Evolutionary conservation across 2,888 invertebrate species (phyloP), one percentile per base, ranked within the genome.

Genomic region (Lobophora halterata): DNA sequence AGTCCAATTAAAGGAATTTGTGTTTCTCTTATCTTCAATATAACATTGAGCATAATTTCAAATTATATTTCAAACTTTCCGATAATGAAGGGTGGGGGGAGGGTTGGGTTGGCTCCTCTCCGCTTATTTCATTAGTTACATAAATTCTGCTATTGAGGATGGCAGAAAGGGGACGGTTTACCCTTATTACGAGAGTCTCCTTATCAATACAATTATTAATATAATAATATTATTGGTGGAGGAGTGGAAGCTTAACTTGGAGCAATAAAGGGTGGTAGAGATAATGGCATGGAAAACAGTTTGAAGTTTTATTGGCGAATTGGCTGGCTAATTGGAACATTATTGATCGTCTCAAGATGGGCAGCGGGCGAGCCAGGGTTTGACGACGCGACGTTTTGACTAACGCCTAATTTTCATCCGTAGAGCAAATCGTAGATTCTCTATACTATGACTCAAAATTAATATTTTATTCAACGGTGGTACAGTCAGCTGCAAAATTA

Each of bases 1-100:
- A 87, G 86, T 86, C 87, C 87, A 87, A 87, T 87, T 87, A 87
- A 87, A 87, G 87, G 86, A 87, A 87, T 87, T 87, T 87, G 87
- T 87, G 86, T 87, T 87, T 86, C 87, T 86, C 86, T 87, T 87
- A 87, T 87, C 87, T 87, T 83, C 87, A 86, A 86, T 87, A 86
- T 87, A 87, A 87, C 86, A 86, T 87, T 86, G 87, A 86, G 86
- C 87, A 87, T 87, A 87, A 87, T 87, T 87, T 87, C 87, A 87
- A 87, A 87, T 87, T 87, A 87, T 87, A 87, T 87, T 87, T 87
- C 83, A 87, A 87, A 87, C 85, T 87, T 87, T 87, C 86, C 86
- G 86, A 87, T 87, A 87, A 87, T 87, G 86, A 87, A 87, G 86
- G 86, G 82, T 74, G 71, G 69, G 67, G 69, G 58, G 69, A 61